Base-by-base conservation (phyloP, 2,113 vertebrate species). In the Sebastes schlegelii region DNA sequence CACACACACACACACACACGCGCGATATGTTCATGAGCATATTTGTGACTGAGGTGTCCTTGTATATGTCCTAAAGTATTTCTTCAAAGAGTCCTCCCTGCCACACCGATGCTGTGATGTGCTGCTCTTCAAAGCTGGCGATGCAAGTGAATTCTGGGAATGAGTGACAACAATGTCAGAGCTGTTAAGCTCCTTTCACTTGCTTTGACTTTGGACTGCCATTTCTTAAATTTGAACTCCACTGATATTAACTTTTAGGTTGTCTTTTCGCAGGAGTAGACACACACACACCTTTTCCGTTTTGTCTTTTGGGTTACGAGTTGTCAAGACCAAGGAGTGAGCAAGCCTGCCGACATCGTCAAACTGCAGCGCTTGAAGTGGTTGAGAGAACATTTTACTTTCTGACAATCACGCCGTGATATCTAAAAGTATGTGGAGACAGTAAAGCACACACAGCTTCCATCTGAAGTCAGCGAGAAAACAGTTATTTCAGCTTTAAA, bases 121-220 rank as follows among this genome's bases (percentile, higher is more conserved):
- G 51, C 61, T 51, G 61, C 65, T 77, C 88, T 91, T 91, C 82
- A 91, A 92, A 83, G 82, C 74, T 7, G 1, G 21, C 26, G 48
- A 79, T 71, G 67, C 61, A 21, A 79, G 67, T 78, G 64, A 72
- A 72, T 83, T 83, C 75, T 67, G 71, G 74, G 75, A 74, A 77
- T 51, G 62, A 81, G 80, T 65, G 74, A 88, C 86, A 91, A 87
- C 82, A 86, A 73, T 79, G 84, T 90, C 67, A 84, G 52, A 21
- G 17, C 70, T 46, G 83, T 76, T 91, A 89, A 89, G 78, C 85
- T 89, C 70, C 76, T 86, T 77, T 86, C 77, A 62, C 80, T 79
- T 54, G 55, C 77, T 85, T 77, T 83, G 65, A 84, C 84, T 87
- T 76, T 87, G 80, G 62, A 82, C 83, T 76, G 85, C 65, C 82